phyloP scores from a whole-genome alignment of 2,113 vertebrate species.

The Pedetes capensis region DNA sequence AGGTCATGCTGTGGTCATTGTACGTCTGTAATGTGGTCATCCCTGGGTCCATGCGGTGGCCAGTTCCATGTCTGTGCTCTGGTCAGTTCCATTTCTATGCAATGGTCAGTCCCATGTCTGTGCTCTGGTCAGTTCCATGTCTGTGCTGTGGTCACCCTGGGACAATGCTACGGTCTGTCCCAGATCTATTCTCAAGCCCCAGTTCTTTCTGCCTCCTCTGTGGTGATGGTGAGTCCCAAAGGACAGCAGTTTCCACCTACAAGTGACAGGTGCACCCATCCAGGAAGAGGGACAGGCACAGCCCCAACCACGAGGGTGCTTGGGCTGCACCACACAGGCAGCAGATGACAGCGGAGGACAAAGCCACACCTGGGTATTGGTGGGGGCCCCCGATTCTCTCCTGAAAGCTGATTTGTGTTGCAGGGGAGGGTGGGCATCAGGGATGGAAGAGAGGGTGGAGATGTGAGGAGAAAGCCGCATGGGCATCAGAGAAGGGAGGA shows the following conservation, averaged over 20 bases:
- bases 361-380: not conserved
- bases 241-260: not conserved
- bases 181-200: not conserved
- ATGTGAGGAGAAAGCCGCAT: not conserved
- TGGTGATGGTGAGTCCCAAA: not conserved
- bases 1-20: no score
- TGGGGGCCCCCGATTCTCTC: not conserved
- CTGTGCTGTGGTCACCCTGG: not conserved
- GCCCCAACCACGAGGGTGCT: not conserved
- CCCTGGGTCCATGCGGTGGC: no score
- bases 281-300: not conserved
- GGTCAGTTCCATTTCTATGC: not conserved
- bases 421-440: not conserved
- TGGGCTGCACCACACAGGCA: not conserved
- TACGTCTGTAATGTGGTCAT: no score
- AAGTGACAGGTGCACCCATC: not conserved
- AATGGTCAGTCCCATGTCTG: not conserved
- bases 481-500: not conserved
- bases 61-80: not conserved
- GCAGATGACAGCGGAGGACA: not conserved
- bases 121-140: not conserved
- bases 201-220: not conserved
- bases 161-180: not conserved
- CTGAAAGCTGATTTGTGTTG: not conserved
- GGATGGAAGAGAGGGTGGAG: not conserved